Conservation (phyloP, 2,113 vertebrate genomes). For the Aegithalos caudatus region DNA sequence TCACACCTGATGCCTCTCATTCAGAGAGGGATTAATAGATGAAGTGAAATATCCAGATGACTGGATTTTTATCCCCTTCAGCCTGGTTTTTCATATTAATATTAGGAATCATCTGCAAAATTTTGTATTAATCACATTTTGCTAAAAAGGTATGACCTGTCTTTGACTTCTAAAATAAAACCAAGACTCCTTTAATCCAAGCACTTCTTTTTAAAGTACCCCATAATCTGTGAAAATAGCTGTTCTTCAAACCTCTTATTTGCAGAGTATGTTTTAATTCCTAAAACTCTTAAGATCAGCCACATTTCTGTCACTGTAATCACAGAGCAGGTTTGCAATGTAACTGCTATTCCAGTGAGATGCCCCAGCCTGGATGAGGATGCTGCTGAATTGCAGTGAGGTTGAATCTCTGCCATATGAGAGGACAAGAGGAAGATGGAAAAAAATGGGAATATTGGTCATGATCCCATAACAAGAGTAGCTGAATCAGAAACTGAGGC, state of each 20-base stretch:
- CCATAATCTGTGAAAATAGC: background rate
- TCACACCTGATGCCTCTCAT: background rate
- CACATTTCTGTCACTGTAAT: background rate
- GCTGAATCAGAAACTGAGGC: background rate
- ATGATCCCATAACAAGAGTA: background rate
- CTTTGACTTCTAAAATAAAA: slow-evolving; percentile 39
- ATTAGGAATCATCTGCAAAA: background rate
- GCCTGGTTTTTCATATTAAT: background rate
- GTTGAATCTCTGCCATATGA: background rate
- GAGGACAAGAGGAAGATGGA: background rate
- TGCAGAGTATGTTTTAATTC: background rate
- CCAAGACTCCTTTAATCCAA: background rate
- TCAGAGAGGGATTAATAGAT: background rate
- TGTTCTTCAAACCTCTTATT: slow-evolving; percentile 7
- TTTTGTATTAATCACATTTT: slow-evolving; percentile 30
- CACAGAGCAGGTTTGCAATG: background rate
- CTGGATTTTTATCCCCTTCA: background rate
- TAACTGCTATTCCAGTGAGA: background rate
- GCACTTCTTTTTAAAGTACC: background rate
- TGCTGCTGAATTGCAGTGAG: background rate
- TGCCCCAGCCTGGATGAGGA: background rate
- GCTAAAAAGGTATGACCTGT: background rate
- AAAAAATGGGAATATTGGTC: background rate
- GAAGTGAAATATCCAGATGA: background rate
- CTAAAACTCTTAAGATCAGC: background rate